Evolutionary conservation across 2,113 vertebrate genomes (phyloP), one percentile per base, ranked within the genome.

Genomic region (Seriola quinqueradiata): DNA sequence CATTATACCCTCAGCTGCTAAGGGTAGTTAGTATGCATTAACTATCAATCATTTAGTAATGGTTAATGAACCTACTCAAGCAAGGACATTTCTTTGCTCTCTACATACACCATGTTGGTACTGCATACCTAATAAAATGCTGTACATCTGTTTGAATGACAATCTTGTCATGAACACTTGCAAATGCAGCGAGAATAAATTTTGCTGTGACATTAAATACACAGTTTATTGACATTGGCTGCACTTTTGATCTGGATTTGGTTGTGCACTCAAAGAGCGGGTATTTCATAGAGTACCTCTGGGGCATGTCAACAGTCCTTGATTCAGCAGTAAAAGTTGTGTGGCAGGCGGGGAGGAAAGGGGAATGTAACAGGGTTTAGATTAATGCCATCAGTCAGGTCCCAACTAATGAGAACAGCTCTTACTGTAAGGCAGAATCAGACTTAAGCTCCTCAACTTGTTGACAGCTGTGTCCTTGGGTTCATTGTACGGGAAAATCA

Each of bases 341-440:
- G 57, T 67, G 80, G 66, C 69, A 78, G 65, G 83, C 76, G 69
- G 40, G 65, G 69, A 70, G 60, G 66, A 69, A 80, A 84, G 59
- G 78, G 70, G 58, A 73, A 84, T 70, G 46, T 85, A 87, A 89
- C 84, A 78, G 75, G 69, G 76, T 88, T 86, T 75, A 89, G 75
- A 89, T 91, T 90, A 87, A 87, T 81, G 80, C 79, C 83, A 79
- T 87, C 85, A 79, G 90, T 88, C 86, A 79, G 85, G 68, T 76
- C 68, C 38, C 16, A 25, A 79, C 78, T 90, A 90, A 93, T 83
- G 85, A 92, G 78, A 91, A 86, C 65, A 11, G 54, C 85, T 87
- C 57, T 75, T 63, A 86, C 87, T 85, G 80, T 89, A 61, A 81
- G 76, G 79, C 87, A 80, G 70, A 91, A 83, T 86, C 74, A 84